Percentiles rank a stretch among this genome's conserved stretches.
phyloP scores from a whole-genome alignment of 2,888 invertebrate genomes.

The Cheilosia vernalis region DNA sequence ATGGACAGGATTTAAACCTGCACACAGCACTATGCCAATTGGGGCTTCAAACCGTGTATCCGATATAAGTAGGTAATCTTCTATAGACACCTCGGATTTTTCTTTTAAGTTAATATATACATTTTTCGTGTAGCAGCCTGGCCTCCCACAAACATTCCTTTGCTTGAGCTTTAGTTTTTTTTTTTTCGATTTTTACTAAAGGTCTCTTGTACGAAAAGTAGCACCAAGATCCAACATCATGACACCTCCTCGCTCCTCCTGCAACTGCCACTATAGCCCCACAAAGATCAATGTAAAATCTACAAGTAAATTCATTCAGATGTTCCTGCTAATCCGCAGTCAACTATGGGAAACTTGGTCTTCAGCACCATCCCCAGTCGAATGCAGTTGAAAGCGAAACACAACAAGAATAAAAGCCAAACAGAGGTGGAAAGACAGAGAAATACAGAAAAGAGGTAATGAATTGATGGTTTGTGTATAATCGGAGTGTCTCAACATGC shows the following conservation, averaged over 20 bases:
- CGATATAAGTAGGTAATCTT: no score
- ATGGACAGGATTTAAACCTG: no score
- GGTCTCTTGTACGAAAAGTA: no score
- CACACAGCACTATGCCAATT: no score
- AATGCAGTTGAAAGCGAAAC: constrained; percentile 48
- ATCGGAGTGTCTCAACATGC: constrained; percentile 75
- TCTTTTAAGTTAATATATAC: no score
- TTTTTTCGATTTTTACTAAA: not conserved
- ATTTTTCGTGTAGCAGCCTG: no score
- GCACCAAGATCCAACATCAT: not conserved
- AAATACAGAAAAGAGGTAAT: constrained; percentile 73
- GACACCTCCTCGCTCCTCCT: not conserved
- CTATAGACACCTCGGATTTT: no score
- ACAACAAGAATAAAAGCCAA: constrained; percentile 65
- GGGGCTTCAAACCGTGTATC: no score
- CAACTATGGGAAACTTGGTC: constrained; percentile 66
- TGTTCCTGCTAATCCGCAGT: constrained; percentile 57
- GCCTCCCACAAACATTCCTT: no score
- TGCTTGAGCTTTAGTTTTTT: not conserved
- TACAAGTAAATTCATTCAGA: constrained; percentile 41
- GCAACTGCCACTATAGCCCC: not conserved
- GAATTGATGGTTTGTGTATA: constrained; percentile 75
- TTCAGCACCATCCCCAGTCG: constrained; percentile 46
- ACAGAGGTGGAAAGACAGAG: constrained; percentile 57
- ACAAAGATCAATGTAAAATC: constrained; percentile 1